Evolutionary conservation across 2,113 vertebrate species (phyloP).

Genomic region (Ctenomys sociabilis): DNA sequence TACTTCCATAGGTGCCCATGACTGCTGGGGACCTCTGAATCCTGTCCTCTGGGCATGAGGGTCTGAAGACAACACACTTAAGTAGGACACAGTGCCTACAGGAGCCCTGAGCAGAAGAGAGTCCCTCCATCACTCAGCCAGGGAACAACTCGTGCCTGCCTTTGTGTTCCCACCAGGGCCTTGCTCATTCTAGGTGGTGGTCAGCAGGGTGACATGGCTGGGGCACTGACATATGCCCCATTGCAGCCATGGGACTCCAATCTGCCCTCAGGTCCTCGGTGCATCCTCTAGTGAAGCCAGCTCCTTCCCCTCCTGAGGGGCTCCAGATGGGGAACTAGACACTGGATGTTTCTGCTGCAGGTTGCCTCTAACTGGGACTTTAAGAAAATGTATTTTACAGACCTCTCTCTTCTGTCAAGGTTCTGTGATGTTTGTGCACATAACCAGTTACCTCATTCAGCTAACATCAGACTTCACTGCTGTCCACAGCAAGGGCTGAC

Average conservation of each 20-base stretch:
- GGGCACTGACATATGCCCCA: background rate
- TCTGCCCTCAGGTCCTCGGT: background rate
- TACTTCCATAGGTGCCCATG: background rate
- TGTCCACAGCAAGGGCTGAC: background rate
- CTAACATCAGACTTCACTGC: background rate
- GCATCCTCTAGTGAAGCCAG: background rate
- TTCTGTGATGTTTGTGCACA: rapidly evolving
- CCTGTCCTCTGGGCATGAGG: too few species aligned
- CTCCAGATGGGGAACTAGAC: background rate
- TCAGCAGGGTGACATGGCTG: background rate
- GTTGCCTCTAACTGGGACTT: background rate
- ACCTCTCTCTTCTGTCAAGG: background rate
- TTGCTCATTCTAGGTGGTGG: too few species aligned
- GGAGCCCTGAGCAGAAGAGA: background rate
- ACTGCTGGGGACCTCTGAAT: background rate
- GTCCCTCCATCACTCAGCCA: background rate
- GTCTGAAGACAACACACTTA: rapidly evolving
- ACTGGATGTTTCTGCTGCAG: background rate
- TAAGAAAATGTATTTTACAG: background rate
- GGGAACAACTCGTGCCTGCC: too few species aligned
- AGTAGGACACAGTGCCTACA: too few species aligned
- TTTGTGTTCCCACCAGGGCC: too few species aligned
- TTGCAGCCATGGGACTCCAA: background rate
- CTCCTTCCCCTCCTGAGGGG: background rate
- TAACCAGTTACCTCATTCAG: background rate